Conservation (phyloP, 2,113 vertebrate species). For the Gambusia affinis region DNA sequence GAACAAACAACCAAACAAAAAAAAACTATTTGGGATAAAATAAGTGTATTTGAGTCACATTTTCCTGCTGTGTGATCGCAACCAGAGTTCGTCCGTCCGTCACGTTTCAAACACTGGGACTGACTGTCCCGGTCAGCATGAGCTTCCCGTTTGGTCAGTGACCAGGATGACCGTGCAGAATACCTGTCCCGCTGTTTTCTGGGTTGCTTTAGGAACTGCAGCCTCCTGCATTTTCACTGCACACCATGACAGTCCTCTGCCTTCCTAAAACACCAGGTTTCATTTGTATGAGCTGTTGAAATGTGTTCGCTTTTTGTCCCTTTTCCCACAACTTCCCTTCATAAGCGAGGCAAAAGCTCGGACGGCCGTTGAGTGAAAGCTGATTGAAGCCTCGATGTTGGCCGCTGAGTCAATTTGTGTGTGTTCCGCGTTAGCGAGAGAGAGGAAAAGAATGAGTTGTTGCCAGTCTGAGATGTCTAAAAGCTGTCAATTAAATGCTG, state of each 20-base stretch:
- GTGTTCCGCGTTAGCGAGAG: not conserved
- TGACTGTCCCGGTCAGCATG: too few species aligned
- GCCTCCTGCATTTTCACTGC: not conserved
- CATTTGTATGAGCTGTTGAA: not conserved
- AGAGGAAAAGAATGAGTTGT: not conserved
- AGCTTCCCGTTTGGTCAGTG: too few species aligned
- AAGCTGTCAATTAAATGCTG: constrained; percentile 16
- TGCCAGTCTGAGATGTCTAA: constrained; percentile 12
- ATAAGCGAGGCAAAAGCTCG: not conserved
- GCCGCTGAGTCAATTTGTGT: constrained; percentile 10
- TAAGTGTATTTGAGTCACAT: too few species aligned
- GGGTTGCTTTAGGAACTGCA: constrained; percentile 28
- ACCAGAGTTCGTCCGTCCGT: too few species aligned
- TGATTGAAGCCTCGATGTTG: constrained; percentile 26
- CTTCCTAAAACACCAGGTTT: not conserved
- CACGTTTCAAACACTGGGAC: too few species aligned
- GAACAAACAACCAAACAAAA: too few species aligned
- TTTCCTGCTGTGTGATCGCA: too few species aligned
- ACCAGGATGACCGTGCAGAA: too few species aligned
- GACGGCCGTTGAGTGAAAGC: not conserved
- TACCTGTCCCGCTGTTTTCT: constrained; percentile 11
- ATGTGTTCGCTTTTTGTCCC: not conserved
- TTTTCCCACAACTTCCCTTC: not conserved
- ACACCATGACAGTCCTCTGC: constrained; percentile 2
- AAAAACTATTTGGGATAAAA: too few species aligned